These are phyloP conservation scores for Mustelus asterias DNA, from an alignment of 2,113 vertebrate species.

Conservation along the genomic window DNA sequence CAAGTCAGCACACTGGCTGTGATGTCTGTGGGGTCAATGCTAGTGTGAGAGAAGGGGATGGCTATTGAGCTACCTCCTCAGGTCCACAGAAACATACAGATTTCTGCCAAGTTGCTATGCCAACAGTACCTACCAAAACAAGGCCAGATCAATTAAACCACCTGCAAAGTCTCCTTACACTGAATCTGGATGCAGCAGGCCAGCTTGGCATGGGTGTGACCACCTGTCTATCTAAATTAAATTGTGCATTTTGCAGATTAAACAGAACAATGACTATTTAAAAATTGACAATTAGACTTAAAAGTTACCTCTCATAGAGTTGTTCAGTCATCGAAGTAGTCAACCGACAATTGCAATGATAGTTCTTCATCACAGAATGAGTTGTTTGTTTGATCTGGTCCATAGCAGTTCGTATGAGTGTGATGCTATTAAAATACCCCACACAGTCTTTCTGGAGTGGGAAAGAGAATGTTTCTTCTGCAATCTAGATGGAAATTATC, in stretches of 20 bases:
- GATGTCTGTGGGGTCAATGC: too few species aligned
- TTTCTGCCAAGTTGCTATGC: background rate
- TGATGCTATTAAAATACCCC: conserved; percentile 39
- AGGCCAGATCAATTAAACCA: background rate
- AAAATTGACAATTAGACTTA: background rate
- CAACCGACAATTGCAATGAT: conserved; percentile 46
- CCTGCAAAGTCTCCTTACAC: background rate
- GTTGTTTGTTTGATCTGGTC: background rate
- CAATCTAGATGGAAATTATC: conserved; percentile 44
- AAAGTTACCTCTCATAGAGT: background rate
- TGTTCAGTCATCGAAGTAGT: background rate
- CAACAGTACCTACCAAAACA: background rate
- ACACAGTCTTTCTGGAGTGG: conserved; percentile 44
- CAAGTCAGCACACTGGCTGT: too few species aligned
- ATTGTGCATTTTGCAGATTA: background rate
- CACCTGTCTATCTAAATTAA: background rate
- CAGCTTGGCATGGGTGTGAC: background rate
- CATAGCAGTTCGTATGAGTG: conserved; percentile 41
- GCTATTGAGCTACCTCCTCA: too few species aligned
- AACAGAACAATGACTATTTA: too few species aligned
- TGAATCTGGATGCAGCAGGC: background rate
- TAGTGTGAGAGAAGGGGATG: too few species aligned
- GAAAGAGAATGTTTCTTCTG: conserved; percentile 39
- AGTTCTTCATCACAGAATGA: background rate
- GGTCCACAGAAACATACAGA: background rate